Conservation (phyloP, 2,113 vertebrate genomes). For the Rhinoptilus africanus region DNA sequence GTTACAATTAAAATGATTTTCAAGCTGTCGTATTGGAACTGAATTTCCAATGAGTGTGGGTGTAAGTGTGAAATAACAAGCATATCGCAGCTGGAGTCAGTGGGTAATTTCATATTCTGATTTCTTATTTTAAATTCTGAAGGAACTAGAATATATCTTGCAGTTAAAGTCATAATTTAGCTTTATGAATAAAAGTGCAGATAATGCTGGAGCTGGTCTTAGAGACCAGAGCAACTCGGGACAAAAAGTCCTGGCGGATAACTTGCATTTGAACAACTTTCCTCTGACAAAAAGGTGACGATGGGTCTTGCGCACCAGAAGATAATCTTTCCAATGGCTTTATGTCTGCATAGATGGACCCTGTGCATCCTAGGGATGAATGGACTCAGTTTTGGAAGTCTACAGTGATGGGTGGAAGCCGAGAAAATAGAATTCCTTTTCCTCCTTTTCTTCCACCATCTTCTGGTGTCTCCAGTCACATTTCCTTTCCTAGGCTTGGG, state of each 20-base stretch:
- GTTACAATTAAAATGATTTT: not conserved
- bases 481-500: not conserved
- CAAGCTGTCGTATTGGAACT: not conserved
- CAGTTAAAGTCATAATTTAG: not conserved
- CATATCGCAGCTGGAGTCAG: not conserved
- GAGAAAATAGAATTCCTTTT: not conserved
- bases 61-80: slow-evolving; percentile 39
- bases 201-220: not conserved
- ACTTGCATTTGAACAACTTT: not conserved
- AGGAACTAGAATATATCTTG: not conserved
- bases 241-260: not conserved
- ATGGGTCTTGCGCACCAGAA: not conserved
- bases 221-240: not conserved
- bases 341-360: not conserved
- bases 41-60: not conserved
- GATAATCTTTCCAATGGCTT: not conserved
- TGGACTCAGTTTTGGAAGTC: not conserved
- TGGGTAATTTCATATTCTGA: not conserved
- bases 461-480: not conserved
- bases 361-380: not conserved
- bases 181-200: not conserved
- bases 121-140: not conserved
- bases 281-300: not conserved
- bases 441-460: not conserved
- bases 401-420: not conserved